Base-by-base conservation (phyloP, 2,797 vertebrate species). In the Phataginus tetradactyla region DNA sequence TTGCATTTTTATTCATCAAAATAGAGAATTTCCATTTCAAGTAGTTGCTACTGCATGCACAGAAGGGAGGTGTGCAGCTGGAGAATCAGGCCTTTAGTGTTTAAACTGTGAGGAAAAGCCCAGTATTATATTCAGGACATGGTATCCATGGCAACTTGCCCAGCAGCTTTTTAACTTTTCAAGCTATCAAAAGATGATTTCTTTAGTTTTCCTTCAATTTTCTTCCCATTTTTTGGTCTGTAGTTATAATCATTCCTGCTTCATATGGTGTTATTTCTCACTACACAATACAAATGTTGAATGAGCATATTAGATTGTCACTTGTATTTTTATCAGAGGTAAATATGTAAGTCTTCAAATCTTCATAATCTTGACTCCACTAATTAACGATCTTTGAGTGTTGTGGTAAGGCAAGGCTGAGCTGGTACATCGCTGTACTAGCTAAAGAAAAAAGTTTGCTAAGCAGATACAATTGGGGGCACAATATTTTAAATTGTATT, bases 111-210 rank as follows among this genome's bases (percentile, higher is more conserved):
- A 97, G 86, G 86, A 90, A 94, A 91, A 87, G 39, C 77, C 74
- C 84, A 83, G 80, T 86, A 96, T 96, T 97, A 96, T 86, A 94
- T 80, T 83, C 34, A 93, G 90, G 68, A 79, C 72, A 90, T 94
- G 91, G 94, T 97, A 96, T 97, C 96, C 95, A 97, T 98, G 95
- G 90, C 87, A 96, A 97, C 93, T 80, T 94, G 80, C 75, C 93
- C 86, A 96, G 85, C 86, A 95, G 85, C 94, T 96, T 97, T 95
- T 96, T 94, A 97, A 98, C 86, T 97, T 97, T 97, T 95, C 79
- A 97, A 79, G 91, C 83, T 91, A 93, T 96, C 72, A 66, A 90
- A 96, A 96, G 66, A 96, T 95, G 53, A 88, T 95, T 93, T 97
- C 77, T 92, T 97, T 91, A 84, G 75, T 96, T 96, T 97, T 90